These are phyloP conservation scores for Bettongia penicillata DNA, from an alignment of 2,113 vertebrate species.

Conservation along the genomic window DNA sequence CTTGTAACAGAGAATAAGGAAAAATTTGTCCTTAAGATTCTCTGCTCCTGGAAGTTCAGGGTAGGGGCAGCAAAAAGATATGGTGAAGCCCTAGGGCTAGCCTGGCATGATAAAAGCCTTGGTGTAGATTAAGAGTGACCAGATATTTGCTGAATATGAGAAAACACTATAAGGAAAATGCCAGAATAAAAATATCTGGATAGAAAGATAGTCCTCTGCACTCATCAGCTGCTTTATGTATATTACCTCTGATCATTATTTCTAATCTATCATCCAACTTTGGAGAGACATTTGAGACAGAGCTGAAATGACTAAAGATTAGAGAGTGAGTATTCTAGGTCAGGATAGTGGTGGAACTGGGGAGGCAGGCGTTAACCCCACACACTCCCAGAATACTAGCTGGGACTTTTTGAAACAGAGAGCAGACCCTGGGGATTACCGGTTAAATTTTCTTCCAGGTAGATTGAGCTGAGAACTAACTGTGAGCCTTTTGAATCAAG, in stretches of 20 bases:
- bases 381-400: neutral
- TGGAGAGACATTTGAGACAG: neutral
- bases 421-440: neutral
- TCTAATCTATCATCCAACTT: neutral
- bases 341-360: neutral
- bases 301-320: neutral
- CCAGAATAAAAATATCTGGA: neutral
- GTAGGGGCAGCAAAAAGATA: neutral
- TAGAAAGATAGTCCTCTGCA: neutral
- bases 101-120: neutral
- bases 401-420: neutral
- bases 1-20: neutral
- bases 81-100: neutral
- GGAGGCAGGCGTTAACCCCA: neutral
- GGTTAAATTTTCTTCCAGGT: neutral
- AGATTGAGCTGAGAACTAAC: neutral
- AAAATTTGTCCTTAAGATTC: neutral
- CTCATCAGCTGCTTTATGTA: neutral
- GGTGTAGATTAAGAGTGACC: too few species aligned
- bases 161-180: neutral
- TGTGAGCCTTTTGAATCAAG: neutral
- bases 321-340: neutral
- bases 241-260: neutral
- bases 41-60: neutral
- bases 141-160: neutral